Conservation (phyloP, 2,113 vertebrate species). For the Oceanodroma tethys region DNA sequence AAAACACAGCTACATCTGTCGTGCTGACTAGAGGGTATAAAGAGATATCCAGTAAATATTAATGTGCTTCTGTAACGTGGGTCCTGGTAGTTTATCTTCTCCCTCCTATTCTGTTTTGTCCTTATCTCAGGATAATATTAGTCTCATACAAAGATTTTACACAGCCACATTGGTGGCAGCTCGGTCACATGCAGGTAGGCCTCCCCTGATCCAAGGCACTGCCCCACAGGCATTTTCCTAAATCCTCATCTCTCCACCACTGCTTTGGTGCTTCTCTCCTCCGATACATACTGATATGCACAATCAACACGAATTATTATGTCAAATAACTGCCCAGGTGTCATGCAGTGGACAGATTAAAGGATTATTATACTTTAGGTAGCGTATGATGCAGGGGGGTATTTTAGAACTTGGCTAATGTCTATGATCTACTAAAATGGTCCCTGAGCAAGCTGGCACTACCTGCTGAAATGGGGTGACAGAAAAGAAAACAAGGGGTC, state of each 20-base stretch:
- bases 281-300: neutral
- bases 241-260: neutral
- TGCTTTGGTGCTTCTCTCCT: neutral
- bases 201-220: neutral
- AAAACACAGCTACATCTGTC: conserved; percentile 71
- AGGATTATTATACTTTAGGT: conserved; percentile 69
- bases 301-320: conserved; percentile 50
- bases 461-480: conserved; percentile 44
- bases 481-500: neutral
- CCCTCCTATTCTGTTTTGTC: neutral
- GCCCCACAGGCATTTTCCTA: neutral
- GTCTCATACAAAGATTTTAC: neutral
- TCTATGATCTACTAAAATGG: conserved; percentile 53
- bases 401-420: conserved; percentile 63
- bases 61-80: conserved; percentile 26
- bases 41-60: conserved; percentile 66
- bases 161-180: neutral
- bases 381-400: conserved; percentile 23
- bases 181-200: neutral
- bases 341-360: conserved; percentile 63
- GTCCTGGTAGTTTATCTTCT: neutral
- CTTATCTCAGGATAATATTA: neutral
- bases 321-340: conserved; percentile 67
- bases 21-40: conserved; percentile 70
- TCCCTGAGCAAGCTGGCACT: conserved; percentile 53